Evolutionary conservation across 2,888 invertebrate species (phyloP).

Genomic region (Frankliniella intonsa): DNA sequence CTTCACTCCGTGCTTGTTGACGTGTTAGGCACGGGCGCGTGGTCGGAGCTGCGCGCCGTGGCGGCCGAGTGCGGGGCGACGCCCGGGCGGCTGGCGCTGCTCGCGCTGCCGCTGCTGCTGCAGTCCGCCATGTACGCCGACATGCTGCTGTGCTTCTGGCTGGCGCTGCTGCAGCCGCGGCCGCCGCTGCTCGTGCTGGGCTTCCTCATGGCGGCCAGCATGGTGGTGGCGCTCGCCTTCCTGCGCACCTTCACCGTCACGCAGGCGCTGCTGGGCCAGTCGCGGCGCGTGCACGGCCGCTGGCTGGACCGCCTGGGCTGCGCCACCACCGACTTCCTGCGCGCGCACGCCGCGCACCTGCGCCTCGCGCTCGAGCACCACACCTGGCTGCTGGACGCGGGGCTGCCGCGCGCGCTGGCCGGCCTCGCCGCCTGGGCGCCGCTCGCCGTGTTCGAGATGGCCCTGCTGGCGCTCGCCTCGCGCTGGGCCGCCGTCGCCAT

Average conservation of each 20-base stretch:
- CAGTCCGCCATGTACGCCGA: constrained; percentile 27
- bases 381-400: constrained; percentile 24
- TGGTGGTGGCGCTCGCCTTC: constrained; percentile 27
- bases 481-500: constrained; percentile 5
- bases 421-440: constrained; percentile 16
- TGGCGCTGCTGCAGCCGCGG: constrained; percentile 28
- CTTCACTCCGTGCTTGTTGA: no score
- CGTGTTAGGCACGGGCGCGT: constrained; percentile 17
- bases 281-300: constrained; percentile 13
- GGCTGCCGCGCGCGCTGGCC: constrained; percentile 12
- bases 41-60: constrained; percentile 4
- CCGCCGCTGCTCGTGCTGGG: constrained; percentile 29
- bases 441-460: constrained; percentile 19
- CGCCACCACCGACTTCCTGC: constrained; percentile 19
- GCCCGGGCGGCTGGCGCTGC: constrained; percentile 4
- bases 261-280: constrained; percentile 28
- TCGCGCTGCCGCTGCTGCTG: constrained; percentile 8
- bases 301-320: constrained; percentile 29
- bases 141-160: constrained; percentile 29
- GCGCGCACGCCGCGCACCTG: constrained; percentile 19
- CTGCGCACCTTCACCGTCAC: constrained; percentile 1
- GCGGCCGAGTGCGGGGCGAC: not conserved
- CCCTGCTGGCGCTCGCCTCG: constrained; percentile 24
- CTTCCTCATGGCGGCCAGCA: constrained; percentile 28
- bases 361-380: constrained; percentile 28